phyloP scores from a whole-genome alignment of 2,888 invertebrate species.

The Brachycybe producta region DNA sequence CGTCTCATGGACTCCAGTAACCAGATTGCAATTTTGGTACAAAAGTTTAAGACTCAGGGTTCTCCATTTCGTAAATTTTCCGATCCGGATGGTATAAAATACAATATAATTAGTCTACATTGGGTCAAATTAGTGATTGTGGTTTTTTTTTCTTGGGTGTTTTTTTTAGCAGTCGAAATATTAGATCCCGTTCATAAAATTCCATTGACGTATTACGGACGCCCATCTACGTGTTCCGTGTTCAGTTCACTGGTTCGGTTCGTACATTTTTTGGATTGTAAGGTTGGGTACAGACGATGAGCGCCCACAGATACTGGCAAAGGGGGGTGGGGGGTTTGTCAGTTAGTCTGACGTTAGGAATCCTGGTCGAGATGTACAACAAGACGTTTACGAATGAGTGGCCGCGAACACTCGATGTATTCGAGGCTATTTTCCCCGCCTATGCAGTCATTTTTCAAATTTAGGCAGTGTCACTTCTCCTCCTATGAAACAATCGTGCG shows the following conservation, averaged over 20 bases:
- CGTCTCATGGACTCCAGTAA: conserved; percentile 85
- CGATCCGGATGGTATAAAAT: conserved; percentile 27
- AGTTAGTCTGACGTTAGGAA: too few relatives aligned
- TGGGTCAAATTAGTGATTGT: not conserved
- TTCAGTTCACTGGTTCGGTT: conserved; percentile 47
- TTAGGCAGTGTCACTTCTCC: too few relatives aligned
- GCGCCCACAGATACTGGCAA: too few relatives aligned
- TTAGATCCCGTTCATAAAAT: conserved; percentile 44
- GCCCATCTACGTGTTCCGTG: conserved; percentile 52
- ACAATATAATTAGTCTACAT: not conserved
- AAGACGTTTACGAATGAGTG: too few relatives aligned
- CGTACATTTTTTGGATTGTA: too few relatives aligned
- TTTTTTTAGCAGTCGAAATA: conserved; percentile 8
- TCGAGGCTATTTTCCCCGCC: too few relatives aligned
- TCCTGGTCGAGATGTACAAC: too few relatives aligned
- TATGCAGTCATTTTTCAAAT: too few relatives aligned
- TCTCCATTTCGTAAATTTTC: conserved; percentile 53
- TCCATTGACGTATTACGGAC: conserved; percentile 58
- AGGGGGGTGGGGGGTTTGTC: too few relatives aligned
- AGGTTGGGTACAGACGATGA: too few relatives aligned
- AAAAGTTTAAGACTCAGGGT: conserved; percentile 79
- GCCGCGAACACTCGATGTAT: too few relatives aligned
- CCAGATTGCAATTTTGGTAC: conserved; percentile 80
- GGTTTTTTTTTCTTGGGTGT: not conserved
- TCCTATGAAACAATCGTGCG: too few relatives aligned